A percentile compares a stretch with the other conserved stretches of the same genome.
phyloP scores from a whole-genome alignment of 2,797 vertebrate species.

The Sorex maritimensis region DNA sequence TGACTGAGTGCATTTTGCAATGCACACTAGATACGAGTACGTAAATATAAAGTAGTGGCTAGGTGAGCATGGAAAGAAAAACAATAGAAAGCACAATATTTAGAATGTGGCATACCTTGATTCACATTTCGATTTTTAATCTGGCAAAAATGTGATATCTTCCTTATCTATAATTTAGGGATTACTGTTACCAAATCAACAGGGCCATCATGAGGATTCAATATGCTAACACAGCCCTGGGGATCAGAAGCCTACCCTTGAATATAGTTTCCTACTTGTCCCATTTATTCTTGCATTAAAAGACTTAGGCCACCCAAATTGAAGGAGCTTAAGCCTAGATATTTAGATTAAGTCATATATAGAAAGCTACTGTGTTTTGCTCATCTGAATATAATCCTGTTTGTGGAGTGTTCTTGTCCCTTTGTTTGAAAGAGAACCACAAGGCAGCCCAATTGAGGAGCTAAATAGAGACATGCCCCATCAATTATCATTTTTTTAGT shows the following conservation, averaged over 20 bases:
- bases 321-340: not conserved
- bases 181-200: not conserved
- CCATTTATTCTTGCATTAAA: not conserved
- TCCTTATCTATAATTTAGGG: slow-evolving; percentile 30
- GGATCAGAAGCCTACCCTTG: not conserved
- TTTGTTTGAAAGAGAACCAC: slow-evolving; percentile 24
- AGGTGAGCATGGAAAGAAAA: not conserved
- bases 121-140: slow-evolving; percentile 10
- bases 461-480: not conserved
- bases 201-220: not conserved
- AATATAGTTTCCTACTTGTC: not conserved
- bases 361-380: not conserved
- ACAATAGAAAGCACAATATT: not conserved
- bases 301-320: not conserved
- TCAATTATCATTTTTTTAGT: not conserved
- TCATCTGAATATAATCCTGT: slow-evolving; percentile 20
- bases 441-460: not conserved
- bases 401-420: not conserved
- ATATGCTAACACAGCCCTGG: not conserved
- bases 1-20: not conserved
- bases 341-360: not conserved
- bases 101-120: not conserved
- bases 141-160: not conserved
- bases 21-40: slow-evolving; percentile 25
- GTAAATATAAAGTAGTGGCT: slow-evolving; percentile 18